Base-by-base conservation (phyloP, 2,113 vertebrate genomes). In the Tragelaphus scriptus region DNA sequence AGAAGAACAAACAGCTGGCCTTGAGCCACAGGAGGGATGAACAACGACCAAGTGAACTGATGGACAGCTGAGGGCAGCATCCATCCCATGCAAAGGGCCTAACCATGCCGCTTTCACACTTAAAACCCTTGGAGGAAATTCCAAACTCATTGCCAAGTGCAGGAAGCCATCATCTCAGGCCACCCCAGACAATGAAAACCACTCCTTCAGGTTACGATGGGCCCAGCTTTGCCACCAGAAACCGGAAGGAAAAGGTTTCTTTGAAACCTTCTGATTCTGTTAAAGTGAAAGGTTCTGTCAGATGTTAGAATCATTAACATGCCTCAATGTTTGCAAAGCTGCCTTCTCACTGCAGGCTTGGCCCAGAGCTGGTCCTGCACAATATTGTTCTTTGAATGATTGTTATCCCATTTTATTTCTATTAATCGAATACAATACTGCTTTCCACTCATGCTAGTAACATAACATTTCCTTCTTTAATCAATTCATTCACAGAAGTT, bases 51-150 rank as follows among this genome's bases (percentile, higher is more conserved):
- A 1, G 11, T 0, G 10, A 84, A 15, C 51, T 40, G 0, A 0
- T 0, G 1, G 40, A 28, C n/a, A 71, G 91, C 19, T 12, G 36
- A 10, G 36, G 16, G 85, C 19, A 55, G 28, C 32, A 4, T 14
- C 23, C 26, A 0, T 2, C 3, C 9, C 7, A 0, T 1, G 55
- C 36, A 51, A 49, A 7, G 10, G 16, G n/a, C 4, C 14, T 4
- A 13, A 5, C 49, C n/a, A 10, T 0, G 0, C 4, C 12, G 2
- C 25, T 16, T 2, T 21, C 7, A 3, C 1, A 3, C 59, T 14
- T 21, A 15, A 32, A 36, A 17, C 47, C 51, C 16, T 5, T 2
- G 10, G 14, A 26, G 13, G 16, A 32, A 75, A 51, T 53, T 25
- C 71, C 36, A 30, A 30, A 30, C n/a, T 88, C 63, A 1, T 19